Percentiles rank a stretch among this genome's conserved stretches.
These are phyloP conservation scores for Carabus problematicus DNA, from an alignment of 2,888 invertebrate genomes.

Conservation along the genomic window DNA sequence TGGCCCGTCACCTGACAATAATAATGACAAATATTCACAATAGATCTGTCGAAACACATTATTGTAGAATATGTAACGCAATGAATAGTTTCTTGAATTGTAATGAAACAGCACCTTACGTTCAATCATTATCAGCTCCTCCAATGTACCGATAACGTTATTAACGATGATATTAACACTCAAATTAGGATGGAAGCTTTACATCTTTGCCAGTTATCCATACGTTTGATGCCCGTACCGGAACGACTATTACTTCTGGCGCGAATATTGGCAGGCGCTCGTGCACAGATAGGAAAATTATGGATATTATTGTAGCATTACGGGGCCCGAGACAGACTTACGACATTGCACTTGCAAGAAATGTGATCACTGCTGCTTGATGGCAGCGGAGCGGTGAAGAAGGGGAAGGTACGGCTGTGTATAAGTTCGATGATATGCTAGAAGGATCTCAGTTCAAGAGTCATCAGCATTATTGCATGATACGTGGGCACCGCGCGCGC, in stretches of 20 bases:
- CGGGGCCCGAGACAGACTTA: conserved; percentile 23
- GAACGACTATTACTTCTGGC: conserved; percentile 15
- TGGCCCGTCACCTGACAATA: too few relatives aligned
- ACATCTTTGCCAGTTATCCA: too few relatives aligned
- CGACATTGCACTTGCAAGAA: conserved; percentile 34
- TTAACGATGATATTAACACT: too few relatives aligned
- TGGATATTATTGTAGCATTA: conserved; percentile 43
- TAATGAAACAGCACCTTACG: too few relatives aligned
- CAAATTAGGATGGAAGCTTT: too few relatives aligned
- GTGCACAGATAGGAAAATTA: conserved; percentile 40
- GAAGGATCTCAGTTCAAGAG: conserved; percentile 12
- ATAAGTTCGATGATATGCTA: too few relatives aligned
- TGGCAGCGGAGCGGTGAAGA: neutral
- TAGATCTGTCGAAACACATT: too few relatives aligned
- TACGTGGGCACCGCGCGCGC: conserved; percentile 49
- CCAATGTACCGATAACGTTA: too few relatives aligned
- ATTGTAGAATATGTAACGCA: too few relatives aligned
- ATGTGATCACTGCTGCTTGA: conserved; percentile 29
- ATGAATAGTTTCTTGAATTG: too few relatives aligned
- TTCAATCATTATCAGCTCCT: too few relatives aligned
- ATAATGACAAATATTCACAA: too few relatives aligned
- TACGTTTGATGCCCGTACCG: neutral
- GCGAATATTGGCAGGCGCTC: conserved; percentile 34
- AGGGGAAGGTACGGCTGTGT: neutral
- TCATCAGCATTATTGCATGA: conserved; percentile 54